phyloP scores from a whole-genome alignment of 2,113 vertebrate species.

The Boleophthalmus pectinirostris region DNA sequence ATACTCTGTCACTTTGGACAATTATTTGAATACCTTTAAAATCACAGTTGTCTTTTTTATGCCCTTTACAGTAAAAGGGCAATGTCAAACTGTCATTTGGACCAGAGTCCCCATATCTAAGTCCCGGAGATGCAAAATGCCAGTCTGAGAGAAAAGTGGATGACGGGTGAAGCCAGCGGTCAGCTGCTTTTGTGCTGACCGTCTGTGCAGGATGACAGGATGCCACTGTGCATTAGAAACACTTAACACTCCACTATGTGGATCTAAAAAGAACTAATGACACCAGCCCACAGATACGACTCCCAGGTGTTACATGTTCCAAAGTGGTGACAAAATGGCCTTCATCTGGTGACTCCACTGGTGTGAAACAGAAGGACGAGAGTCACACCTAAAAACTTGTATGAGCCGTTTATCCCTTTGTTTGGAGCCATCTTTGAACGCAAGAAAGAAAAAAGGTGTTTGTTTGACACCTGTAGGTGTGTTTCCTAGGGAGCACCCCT shows the following conservation, averaged over 20 bases:
- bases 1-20: not conserved
- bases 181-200: constrained; percentile 69
- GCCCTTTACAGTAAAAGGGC: not conserved
- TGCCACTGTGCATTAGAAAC: constrained; percentile 29
- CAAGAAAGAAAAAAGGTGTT: constrained; percentile 25
- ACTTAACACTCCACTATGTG: not conserved
- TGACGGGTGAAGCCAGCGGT: constrained; percentile 49
- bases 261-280: constrained; percentile 27
- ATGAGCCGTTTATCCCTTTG: constrained; percentile 22
- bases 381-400: constrained; percentile 11
- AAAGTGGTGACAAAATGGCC: constrained; percentile 21
- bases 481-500: constrained; percentile 53
- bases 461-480: constrained; percentile 66
- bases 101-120: not conserved
- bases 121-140: constrained; percentile 28
- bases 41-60: not conserved
- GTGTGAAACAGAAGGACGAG: constrained; percentile 36
- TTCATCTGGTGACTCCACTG: constrained; percentile 32
- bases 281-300: constrained; percentile 31
- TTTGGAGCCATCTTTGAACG: constrained; percentile 32
- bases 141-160: constrained; percentile 31
- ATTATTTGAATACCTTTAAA: no score
- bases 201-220: constrained; percentile 31
- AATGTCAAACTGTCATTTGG: not conserved
- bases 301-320: constrained; percentile 37